phyloP scores from a whole-genome alignment of 2,797 vertebrate species.

The Falco rusticolus region DNA sequence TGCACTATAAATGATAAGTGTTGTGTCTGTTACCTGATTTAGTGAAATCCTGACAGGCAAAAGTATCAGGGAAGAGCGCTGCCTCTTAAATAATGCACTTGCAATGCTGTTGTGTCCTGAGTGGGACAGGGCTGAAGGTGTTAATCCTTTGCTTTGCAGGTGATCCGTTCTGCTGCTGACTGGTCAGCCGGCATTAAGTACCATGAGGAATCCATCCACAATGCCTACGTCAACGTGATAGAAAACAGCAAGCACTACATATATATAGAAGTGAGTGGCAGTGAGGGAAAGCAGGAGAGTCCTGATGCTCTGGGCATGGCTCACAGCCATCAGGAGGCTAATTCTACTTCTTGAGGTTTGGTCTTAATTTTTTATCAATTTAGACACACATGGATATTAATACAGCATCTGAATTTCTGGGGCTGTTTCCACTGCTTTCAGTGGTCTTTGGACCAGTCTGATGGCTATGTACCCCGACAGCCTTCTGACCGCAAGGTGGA shows the following conservation, averaged over 20 bases:
- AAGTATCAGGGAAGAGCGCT: neutral
- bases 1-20: neutral
- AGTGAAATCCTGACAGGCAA: neutral
- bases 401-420: neutral
- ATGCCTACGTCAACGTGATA: conserved; percentile 86
- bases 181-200: conserved; percentile 98
- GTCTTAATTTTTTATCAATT: neutral
- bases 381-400: neutral
- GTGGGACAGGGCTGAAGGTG: neutral
- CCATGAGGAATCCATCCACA: conserved; percentile 95
- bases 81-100: neutral
- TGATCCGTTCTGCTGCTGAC: conserved; percentile 91
- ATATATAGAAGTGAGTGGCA: conserved; percentile 89
- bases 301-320: neutral
- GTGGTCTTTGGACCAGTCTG: neutral
- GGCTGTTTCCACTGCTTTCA: neutral
- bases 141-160: conserved; percentile 67
- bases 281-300: neutral
- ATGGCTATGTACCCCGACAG: neutral
- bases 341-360: neutral
- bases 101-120: neutral
- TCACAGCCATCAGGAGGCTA: neutral
- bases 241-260: conserved; percentile 91
- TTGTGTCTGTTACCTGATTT: rapidly evolving
- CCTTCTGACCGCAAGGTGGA: neutral